These are phyloP conservation scores for Drosophila phalerata DNA, from an alignment of 2,888 invertebrate species.

Conservation along the genomic window DNA sequence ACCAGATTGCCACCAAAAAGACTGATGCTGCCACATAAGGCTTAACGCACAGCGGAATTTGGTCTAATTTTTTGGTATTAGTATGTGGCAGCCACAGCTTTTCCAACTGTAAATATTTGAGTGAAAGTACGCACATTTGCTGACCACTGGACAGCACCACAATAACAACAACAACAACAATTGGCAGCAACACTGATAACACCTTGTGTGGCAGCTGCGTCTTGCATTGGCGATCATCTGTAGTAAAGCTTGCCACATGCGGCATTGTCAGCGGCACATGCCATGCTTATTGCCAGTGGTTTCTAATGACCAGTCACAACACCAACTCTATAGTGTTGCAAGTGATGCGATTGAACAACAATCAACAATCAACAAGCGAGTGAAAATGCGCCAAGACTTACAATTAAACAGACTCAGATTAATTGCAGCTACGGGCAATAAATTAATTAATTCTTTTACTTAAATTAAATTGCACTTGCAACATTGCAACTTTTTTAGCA, in stretches of 20 bases:
- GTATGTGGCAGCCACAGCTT: conserved; percentile 48
- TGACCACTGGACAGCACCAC: conserved; percentile 31
- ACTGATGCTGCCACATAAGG: conserved; percentile 19
- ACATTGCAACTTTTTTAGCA: neutral
- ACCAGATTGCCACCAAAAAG: conserved; percentile 3
- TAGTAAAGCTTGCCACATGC: conserved; percentile 36
- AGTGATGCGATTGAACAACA: conserved; percentile 14
- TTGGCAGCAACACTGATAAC: conserved; percentile 43
- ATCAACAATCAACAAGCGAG: conserved; percentile 30
- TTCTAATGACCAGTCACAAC: conserved; percentile 34
- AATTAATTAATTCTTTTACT: neutral
- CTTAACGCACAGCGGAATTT: conserved; percentile 39
- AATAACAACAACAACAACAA: conserved; percentile 3
- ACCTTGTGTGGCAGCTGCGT: conserved; percentile 47
- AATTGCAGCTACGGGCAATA: conserved; percentile 4
- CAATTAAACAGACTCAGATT: conserved; percentile 32
- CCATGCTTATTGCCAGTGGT: conserved; percentile 33
- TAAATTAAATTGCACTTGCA: neutral
- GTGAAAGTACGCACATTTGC: conserved; percentile 65
- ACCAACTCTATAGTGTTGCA: conserved; percentile 3
- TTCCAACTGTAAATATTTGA: conserved; percentile 72
- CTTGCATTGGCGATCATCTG: conserved; percentile 2
- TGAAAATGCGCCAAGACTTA: conserved; percentile 59
- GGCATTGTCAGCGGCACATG: conserved; percentile 40
- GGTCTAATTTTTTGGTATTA: conserved; percentile 57